Conservation (phyloP, 2,888 invertebrate genomes). For the Hylaea fasciaria region DNA sequence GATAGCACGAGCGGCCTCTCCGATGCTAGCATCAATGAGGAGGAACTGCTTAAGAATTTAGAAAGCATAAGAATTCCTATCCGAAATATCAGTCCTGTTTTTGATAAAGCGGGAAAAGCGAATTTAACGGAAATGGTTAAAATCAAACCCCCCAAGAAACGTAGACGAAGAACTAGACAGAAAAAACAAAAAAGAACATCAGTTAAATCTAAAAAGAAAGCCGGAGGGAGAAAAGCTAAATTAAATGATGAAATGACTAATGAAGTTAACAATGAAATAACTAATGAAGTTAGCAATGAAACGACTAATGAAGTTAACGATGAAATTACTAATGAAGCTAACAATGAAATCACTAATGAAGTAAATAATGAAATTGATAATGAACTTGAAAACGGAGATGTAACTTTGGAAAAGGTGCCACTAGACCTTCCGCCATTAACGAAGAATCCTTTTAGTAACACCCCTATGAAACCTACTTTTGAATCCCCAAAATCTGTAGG, state of each 20-base stretch:
- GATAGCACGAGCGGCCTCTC: constrained; percentile 40
- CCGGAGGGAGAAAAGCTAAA: too few relatives aligned
- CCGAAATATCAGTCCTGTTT: neutral
- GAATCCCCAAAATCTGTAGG: constrained; percentile 31
- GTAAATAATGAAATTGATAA: neutral
- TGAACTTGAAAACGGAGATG: neutral
- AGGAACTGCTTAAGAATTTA: constrained; percentile 57
- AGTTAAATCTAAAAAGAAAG: too few relatives aligned
- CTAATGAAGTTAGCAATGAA: too few relatives aligned
- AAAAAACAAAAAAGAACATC: too few relatives aligned
- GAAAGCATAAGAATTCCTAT: constrained; percentile 65
- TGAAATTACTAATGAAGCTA: too few relatives aligned
- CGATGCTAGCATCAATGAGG: constrained; percentile 55
- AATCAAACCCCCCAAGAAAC: too few relatives aligned
- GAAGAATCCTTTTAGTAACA: constrained; percentile 19
- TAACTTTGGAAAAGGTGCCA: neutral
- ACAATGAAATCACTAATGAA: too few relatives aligned
- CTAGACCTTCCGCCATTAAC: constrained; percentile 20
- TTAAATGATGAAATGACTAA: too few relatives aligned
- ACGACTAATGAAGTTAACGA: too few relatives aligned
- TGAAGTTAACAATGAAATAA: too few relatives aligned
- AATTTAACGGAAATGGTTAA: neutral
- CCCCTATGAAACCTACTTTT: neutral
- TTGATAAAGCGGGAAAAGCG: neutral
- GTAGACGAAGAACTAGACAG: too few relatives aligned